Conservation (phyloP, 2,797 vertebrate species). For the Alosa sapidissima region DNA sequence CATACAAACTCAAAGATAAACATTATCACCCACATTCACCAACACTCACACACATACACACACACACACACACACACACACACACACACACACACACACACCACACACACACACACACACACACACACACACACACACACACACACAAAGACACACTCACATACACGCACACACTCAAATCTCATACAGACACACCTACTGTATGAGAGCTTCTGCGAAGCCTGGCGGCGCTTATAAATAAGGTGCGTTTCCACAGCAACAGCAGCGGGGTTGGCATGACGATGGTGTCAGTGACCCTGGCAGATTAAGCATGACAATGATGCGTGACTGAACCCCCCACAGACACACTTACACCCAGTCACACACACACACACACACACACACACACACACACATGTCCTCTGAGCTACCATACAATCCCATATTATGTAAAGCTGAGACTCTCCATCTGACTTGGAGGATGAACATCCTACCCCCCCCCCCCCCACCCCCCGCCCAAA, state of each 20-base stretch:
- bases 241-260: conserved; percentile 65
- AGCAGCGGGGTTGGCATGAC: conserved; percentile 66
- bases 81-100: conserved; percentile 7
- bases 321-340: conserved; percentile 40
- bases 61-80: not conserved
- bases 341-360: not conserved
- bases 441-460: not conserved
- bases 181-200: conserved; percentile 48
- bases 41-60: not conserved
- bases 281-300: conserved; percentile 70
- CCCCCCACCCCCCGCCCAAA: not conserved
- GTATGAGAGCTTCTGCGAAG: conserved; percentile 37
- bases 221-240: conserved; percentile 59
- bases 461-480: not conserved
- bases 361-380: not conserved
- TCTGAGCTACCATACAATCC: not conserved
- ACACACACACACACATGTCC: not conserved
- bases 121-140: not conserved
- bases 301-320: conserved; percentile 71
- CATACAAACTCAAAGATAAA: conserved; percentile 5
- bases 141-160: conserved; percentile 16
- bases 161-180: not conserved
- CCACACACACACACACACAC: conserved; percentile 15
- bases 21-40: not conserved
- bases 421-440: not conserved